phyloP scores from a whole-genome alignment of 2,888 invertebrate species.

The Spicauda simplicius region DNA sequence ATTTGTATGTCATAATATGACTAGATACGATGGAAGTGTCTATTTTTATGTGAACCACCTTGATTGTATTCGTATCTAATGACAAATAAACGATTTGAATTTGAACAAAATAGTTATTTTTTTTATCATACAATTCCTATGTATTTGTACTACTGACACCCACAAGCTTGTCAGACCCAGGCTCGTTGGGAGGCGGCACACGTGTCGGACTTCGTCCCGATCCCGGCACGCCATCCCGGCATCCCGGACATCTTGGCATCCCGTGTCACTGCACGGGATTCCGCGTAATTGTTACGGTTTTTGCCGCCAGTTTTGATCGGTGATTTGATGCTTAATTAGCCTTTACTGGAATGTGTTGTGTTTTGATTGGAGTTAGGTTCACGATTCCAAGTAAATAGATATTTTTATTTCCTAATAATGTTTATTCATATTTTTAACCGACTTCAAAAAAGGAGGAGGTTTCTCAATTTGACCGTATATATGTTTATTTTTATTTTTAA shows the following conservation, averaged over 20 bases:
- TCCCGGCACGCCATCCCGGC: slow-evolving; percentile 25
- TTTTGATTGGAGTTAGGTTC: slow-evolving; percentile 10
- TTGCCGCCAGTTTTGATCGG: slow-evolving; percentile 36
- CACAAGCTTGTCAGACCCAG: slow-evolving; percentile 41
- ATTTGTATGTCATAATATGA: too few relatives aligned
- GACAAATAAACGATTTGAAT: too few relatives aligned
- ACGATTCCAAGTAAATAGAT: background rate
- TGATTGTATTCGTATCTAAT: too few relatives aligned
- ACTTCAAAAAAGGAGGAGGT: too few relatives aligned
- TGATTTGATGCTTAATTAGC: slow-evolving; percentile 40
- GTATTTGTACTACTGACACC: slow-evolving; percentile 3
- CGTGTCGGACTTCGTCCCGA: slow-evolving; percentile 36
- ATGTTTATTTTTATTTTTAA: too few relatives aligned
- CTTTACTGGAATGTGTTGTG: slow-evolving; percentile 1
- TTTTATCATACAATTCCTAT: background rate
- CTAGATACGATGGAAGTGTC: too few relatives aligned
- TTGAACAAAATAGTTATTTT: too few relatives aligned
- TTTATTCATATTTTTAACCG: too few relatives aligned
- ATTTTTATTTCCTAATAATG: too few relatives aligned
- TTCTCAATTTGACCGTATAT: too few relatives aligned
- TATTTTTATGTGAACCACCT: too few relatives aligned
- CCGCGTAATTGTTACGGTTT: slow-evolving; percentile 40
- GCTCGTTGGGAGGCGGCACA: slow-evolving; percentile 42
- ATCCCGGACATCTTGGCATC: slow-evolving; percentile 18
- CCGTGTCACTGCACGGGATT: slow-evolving; percentile 34